A percentile compares a stretch with the other conserved stretches of the same genome.
These are phyloP conservation scores for Leptothorax acervorum DNA, from an alignment of 2,888 invertebrate species.

Conservation along the genomic window DNA sequence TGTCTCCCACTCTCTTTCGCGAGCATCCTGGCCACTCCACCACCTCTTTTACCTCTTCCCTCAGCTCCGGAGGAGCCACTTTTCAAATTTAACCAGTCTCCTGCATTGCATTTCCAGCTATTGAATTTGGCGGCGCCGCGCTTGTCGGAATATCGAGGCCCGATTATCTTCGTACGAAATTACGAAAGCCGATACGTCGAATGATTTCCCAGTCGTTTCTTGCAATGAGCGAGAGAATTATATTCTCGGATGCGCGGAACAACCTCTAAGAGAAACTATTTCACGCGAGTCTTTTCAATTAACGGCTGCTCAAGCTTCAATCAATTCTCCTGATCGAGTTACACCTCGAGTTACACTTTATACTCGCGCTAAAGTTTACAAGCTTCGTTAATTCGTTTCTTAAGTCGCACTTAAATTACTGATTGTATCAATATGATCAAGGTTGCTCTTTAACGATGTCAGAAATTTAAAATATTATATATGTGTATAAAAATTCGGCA, in stretches of 20 bases:
- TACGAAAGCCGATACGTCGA: conserved; percentile 5
- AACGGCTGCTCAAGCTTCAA: background rate
- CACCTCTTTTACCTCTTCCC: background rate
- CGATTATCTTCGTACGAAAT: conserved; percentile 37
- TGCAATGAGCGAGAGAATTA: background rate
- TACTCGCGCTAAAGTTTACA: background rate
- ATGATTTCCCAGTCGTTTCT: background rate
- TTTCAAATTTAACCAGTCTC: conserved; percentile 54
- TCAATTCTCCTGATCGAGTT: background rate
- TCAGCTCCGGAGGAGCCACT: background rate
- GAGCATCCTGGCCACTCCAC: background rate
- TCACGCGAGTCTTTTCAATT: background rate
- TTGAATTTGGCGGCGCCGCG: conserved; percentile 48
- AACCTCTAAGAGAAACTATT: conserved; percentile 9
- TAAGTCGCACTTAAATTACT: background rate
- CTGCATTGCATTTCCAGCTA: conserved; percentile 38
- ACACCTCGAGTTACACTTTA: background rate
- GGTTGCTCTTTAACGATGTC: background rate
- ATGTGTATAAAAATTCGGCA: background rate
- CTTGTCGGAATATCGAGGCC: conserved; percentile 18
- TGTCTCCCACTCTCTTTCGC: conserved; percentile 9
- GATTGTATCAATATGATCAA: background rate
- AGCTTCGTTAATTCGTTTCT: conserved; percentile 10
- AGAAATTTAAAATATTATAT: background rate
- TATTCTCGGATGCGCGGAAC: no score